phyloP scores from a whole-genome alignment of 2,888 invertebrate species.

The Brachynemurus nebulosus region DNA sequence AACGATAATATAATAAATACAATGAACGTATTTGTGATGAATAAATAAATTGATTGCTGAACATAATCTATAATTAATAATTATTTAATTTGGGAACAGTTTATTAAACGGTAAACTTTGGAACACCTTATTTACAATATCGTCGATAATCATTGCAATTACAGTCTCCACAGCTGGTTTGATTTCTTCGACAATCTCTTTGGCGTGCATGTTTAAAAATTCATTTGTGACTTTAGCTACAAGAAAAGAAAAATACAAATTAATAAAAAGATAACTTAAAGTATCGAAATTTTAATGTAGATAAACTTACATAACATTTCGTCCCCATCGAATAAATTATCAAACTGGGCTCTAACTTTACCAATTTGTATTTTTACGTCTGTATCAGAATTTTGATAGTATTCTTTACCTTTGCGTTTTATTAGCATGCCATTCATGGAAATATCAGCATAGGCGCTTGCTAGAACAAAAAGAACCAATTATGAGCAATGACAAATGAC shows the following conservation, averaged over 20 bases:
- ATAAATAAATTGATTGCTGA: background rate
- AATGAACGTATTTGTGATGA: too few relatives aligned
- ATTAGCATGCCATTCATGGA: conserved; percentile 1
- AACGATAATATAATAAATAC: too few relatives aligned
- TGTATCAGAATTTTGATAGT: conserved; percentile 21
- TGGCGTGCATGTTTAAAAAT: conserved; percentile 42
- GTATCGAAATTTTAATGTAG: too few relatives aligned
- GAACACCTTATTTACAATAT: conserved; percentile 39
- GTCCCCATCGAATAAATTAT: conserved; percentile 45
- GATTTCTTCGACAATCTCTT: conserved; percentile 39
- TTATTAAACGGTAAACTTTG: background rate
- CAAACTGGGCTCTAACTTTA: conserved; percentile 35
- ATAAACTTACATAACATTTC: conserved; percentile 37
- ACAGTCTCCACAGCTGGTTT: conserved; percentile 45
- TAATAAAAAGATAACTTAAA: background rate
- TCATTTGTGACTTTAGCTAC: conserved; percentile 46
- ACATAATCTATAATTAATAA: background rate
- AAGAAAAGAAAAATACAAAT: too few relatives aligned
- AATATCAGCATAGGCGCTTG: conserved; percentile 4
- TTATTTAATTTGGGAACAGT: background rate
- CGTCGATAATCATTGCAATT: conserved; percentile 41
- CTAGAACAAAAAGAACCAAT: background rate
- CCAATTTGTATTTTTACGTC: conserved; percentile 39
- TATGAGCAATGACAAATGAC: background rate
- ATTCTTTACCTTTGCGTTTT: conserved; percentile 12